Evolutionary conservation across 2,797 vertebrate genomes (phyloP).

Genomic region (Mionectes olivaceus): DNA sequence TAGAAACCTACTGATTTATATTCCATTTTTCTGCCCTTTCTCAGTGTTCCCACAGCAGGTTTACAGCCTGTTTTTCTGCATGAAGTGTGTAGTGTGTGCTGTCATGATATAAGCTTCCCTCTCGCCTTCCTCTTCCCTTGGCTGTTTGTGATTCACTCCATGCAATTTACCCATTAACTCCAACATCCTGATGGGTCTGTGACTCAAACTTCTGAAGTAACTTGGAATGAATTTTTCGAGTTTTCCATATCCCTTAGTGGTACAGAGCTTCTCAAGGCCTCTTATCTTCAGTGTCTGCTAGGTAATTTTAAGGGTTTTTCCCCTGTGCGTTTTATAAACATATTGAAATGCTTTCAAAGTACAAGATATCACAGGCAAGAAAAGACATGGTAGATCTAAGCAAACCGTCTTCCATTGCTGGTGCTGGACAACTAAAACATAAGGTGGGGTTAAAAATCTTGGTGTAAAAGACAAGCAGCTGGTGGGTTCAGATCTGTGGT

Average conservation of each 20-base stretch:
- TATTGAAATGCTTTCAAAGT: background rate
- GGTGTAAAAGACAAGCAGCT: background rate
- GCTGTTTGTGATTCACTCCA: background rate
- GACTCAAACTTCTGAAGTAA: background rate
- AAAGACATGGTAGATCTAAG: background rate
- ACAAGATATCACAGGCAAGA: background rate
- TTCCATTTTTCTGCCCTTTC: background rate
- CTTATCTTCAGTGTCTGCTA: background rate
- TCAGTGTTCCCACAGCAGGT: background rate
- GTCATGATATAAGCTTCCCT: background rate
- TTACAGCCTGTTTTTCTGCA: background rate
- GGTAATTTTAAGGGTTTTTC: background rate
- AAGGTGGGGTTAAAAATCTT: background rate
- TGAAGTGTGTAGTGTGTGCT: background rate
- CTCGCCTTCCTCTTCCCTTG: background rate
- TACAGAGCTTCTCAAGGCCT: background rate
- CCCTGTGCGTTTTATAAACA: accelerated
- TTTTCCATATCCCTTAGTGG: background rate
- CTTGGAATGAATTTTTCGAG: background rate
- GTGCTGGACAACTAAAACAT: background rate
- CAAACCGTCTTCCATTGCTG: background rate
- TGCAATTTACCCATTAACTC: background rate
- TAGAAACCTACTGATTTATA: background rate
- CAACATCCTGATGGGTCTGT: background rate
- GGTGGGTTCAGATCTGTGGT: background rate